These are phyloP conservation scores for Geotrypetes seraphini DNA, from an alignment of 2,797 vertebrate species.

Conservation along the genomic window DNA sequence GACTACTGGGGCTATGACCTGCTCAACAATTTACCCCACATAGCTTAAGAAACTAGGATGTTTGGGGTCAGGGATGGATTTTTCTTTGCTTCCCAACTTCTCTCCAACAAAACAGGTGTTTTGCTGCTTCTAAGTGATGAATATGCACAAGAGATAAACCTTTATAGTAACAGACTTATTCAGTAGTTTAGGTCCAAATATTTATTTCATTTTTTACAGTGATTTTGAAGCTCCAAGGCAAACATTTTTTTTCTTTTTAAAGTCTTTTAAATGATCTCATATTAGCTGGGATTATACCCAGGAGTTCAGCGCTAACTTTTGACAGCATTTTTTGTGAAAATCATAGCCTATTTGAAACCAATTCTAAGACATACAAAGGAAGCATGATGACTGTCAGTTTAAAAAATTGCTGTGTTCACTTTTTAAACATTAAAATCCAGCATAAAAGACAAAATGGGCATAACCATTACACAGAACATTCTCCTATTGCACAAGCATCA, in stretches of 20 bases:
- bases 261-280: not conserved
- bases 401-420: slow-evolving; percentile 4
- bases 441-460: slow-evolving; percentile 23
- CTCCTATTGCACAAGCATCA: slow-evolving; percentile 30
- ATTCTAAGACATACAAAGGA: slow-evolving; percentile 4
- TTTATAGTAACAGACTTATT: not conserved
- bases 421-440: slow-evolving; percentile 20
- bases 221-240: slow-evolving; percentile 21
- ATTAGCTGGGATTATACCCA: slow-evolving; percentile 22
- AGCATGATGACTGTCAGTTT: slow-evolving; percentile 3
- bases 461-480: slow-evolving; percentile 16
- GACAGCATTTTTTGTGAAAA: slow-evolving; percentile 19
- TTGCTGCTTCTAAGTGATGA: no score
- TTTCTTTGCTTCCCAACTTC: no score
- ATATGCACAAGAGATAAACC: no score
- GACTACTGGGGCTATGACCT: no score
- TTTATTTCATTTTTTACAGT: slow-evolving; percentile 42
- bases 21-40: no score
- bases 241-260: no score
- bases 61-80: no score
- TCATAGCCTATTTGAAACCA: slow-evolving; percentile 12
- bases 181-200: slow-evolving; percentile 20
- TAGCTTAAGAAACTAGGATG: no score
- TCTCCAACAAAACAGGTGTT: no score
- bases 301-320: slow-evolving; percentile 13